Percentiles rank a stretch among this genome's conserved stretches.
These are phyloP conservation scores for Poecilia picta DNA, from an alignment of 2,797 vertebrate species.

Conservation along the genomic window DNA sequence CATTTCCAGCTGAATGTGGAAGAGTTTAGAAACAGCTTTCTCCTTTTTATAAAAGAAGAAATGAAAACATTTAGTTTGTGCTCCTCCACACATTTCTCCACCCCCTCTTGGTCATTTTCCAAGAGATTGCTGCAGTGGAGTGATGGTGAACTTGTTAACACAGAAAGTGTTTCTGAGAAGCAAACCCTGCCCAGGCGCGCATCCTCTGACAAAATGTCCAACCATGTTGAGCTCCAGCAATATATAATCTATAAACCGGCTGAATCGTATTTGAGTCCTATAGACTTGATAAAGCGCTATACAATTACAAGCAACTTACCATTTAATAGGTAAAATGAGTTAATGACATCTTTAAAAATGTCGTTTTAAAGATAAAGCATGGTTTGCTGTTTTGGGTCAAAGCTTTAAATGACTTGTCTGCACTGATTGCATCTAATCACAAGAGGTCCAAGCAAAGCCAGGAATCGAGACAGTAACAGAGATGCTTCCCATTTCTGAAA, in stretches of 20 bases:
- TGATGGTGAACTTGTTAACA: neutral
- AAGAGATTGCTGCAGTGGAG: neutral
- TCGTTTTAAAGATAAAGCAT: neutral
- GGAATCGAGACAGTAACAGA: constrained; percentile 16
- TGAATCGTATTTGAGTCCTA: neutral
- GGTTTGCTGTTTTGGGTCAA: neutral
- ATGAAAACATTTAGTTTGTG: constrained; percentile 11
- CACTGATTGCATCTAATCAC: constrained; percentile 25
- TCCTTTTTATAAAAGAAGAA: constrained; percentile 15
- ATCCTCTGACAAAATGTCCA: neutral
- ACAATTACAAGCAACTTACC: neutral
- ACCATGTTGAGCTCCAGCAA: neutral
- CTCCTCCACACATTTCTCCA: constrained; percentile 61
- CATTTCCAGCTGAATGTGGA: neutral
- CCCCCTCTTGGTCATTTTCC: constrained; percentile 11
- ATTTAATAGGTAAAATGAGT: too few species aligned
- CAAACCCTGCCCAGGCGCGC: neutral
- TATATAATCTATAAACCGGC: too few species aligned
- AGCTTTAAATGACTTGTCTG: neutral
- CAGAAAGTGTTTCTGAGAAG: neutral
- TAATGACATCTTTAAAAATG: neutral
- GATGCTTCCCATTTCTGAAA: constrained; percentile 11
- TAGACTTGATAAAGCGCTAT: too few species aligned
- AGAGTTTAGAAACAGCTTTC: neutral
- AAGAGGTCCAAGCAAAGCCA: constrained; percentile 25